These are phyloP conservation scores for Polydrusus pterygomalis DNA, from an alignment of 2,888 invertebrate species.

Conservation along the genomic window DNA sequence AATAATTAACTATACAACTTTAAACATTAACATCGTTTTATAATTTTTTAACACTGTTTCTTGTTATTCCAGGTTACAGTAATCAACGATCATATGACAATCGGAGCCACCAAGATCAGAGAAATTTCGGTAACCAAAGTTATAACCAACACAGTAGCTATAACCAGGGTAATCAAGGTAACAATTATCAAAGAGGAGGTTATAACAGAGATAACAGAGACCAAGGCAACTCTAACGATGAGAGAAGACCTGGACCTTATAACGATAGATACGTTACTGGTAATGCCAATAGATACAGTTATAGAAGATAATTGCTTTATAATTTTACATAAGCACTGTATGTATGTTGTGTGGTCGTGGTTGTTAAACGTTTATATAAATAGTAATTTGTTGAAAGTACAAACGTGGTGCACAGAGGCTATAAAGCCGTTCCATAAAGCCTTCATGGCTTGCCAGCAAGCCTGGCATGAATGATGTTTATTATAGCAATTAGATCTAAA, in stretches of 20 bases:
- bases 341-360: conserved; percentile 18
- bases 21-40: not conserved
- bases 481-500: no score
- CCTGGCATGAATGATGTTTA: no score
- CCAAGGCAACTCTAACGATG: conserved; percentile 40
- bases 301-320: conserved; percentile 56
- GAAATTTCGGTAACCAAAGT: conserved; percentile 50
- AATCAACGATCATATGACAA: conserved; percentile 50
- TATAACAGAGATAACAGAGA: conserved; percentile 45
- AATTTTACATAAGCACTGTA: conserved; percentile 7
- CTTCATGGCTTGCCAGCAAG: no score
- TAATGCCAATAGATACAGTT: conserved; percentile 59
- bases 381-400: not conserved
- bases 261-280: conserved; percentile 63
- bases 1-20: no score
- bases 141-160: conserved; percentile 51
- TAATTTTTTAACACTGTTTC: conserved; percentile 4
- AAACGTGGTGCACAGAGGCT: not conserved
- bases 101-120: conserved; percentile 31
- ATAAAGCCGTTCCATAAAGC: no score
- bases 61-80: conserved; percentile 56
- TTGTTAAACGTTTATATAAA: conserved; percentile 1
- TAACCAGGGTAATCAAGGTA: conserved; percentile 48
- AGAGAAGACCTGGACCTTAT: conserved; percentile 65
- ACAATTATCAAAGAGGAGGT: conserved; percentile 20